Conservation (phyloP, 2,888 invertebrate genomes). For the Philaethria dido region DNA sequence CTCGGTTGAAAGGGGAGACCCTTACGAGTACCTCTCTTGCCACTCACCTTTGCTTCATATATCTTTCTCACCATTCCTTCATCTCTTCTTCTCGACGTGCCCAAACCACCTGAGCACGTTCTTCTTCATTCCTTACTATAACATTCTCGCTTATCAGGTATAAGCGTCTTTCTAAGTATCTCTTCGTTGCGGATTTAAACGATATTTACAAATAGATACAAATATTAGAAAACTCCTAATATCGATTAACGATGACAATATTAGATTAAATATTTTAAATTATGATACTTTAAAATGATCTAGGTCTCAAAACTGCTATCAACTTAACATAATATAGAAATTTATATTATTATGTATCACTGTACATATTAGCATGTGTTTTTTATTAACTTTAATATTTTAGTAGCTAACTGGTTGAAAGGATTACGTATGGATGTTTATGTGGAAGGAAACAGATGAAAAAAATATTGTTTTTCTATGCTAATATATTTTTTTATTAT, state of each 20-base stretch:
- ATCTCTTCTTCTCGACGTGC: no score
- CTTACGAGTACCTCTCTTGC: no score
- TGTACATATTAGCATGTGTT: background rate
- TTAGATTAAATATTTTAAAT: conserved; percentile 8
- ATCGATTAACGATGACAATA: background rate
- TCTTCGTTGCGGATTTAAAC: no score
- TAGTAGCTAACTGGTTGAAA: background rate
- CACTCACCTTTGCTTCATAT: no score
- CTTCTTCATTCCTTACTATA: no score
- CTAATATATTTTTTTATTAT: no score
- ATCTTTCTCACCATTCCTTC: no score
- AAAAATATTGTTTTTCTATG: background rate
- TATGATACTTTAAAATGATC: conserved; percentile 5
- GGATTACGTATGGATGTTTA: conserved; percentile 3
- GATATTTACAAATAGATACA: no score
- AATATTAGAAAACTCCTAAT: conserved; percentile 2
- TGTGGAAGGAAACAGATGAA: background rate
- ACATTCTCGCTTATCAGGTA: no score
- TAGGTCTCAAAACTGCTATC: background rate
- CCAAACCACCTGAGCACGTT: no score
- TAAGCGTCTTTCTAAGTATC: no score
- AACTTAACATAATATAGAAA: conserved; percentile 6
- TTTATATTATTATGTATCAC: background rate
- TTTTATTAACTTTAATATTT: conserved; percentile 5
- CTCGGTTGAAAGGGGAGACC: no score